These are phyloP conservation scores for Steatocranus sp. DNA, from an alignment of 2,797 vertebrate genomes.

Conservation along the genomic window DNA sequence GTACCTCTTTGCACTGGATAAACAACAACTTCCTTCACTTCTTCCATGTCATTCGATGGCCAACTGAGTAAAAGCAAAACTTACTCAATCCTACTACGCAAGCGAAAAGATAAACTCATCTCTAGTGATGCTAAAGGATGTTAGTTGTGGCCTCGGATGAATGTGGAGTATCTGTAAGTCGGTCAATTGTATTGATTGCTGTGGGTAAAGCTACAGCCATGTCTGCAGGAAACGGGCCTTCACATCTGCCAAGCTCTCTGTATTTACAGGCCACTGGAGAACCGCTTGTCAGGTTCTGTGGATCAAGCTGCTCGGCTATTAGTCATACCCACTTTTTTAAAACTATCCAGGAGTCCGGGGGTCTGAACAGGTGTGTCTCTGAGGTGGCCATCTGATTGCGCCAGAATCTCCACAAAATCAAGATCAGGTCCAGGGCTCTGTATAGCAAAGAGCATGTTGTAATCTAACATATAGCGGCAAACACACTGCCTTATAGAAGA, in stretches of 20 bases:
- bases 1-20: constrained; percentile 46
- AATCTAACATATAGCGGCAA: not conserved
- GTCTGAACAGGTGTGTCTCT: constrained; percentile 36
- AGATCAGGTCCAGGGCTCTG: not conserved
- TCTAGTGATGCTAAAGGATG: constrained; percentile 57
- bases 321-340: constrained; percentile 58
- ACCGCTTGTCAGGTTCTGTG: constrained; percentile 53
- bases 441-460: constrained; percentile 1
- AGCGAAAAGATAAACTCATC: constrained; percentile 59
- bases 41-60: constrained; percentile 23
- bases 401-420: constrained; percentile 7
- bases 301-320: constrained; percentile 49
- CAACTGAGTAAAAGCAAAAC: constrained; percentile 35
- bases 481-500: not conserved
- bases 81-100: constrained; percentile 38
- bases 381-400: constrained; percentile 31
- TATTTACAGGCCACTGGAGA: constrained; percentile 68
- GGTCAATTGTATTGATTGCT: constrained; percentile 63
- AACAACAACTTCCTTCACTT: constrained; percentile 62
- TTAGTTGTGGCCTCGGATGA: constrained; percentile 40
- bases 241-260: constrained; percentile 56
- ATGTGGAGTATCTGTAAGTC: constrained; percentile 50
- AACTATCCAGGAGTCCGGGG: constrained; percentile 22
- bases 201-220: constrained; percentile 36
- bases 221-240: constrained; percentile 38